Percentiles rank a stretch among this genome's conserved stretches.
Evolutionary conservation across 1,140 invertebrate species (phyloP).

Genomic region (Antheraea mylitta): DNA sequence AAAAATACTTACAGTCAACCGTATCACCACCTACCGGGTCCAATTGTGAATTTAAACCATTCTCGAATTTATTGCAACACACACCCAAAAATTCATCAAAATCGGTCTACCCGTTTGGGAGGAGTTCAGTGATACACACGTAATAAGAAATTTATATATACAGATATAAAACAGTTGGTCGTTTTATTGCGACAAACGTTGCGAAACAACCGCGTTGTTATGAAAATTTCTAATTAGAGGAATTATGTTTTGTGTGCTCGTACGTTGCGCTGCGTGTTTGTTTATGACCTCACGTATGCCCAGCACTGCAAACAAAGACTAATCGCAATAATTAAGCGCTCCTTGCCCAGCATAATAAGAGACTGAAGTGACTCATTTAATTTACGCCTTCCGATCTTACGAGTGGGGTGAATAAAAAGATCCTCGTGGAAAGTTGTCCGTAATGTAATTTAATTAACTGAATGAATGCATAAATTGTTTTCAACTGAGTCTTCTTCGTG

Average conservation of each 20-base stretch:
- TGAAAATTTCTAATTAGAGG: neutral
- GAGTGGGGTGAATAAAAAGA: slow-evolving; percentile 54
- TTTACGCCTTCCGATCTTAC: slow-evolving; percentile 60
- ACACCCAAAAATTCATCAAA: no score
- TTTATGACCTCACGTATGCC: neutral
- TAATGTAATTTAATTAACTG: slow-evolving; percentile 57
- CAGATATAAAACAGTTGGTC: no score
- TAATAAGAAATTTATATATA: no score
- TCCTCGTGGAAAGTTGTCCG: slow-evolving; percentile 42
- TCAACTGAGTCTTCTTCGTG: slow-evolving; percentile 16
- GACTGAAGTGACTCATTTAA: slow-evolving; percentile 40
- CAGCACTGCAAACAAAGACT: neutral
- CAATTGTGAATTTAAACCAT: no score
- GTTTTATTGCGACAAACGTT: no score
- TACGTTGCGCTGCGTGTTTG: neutral
- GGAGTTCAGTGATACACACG: no score
- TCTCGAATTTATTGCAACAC: no score
- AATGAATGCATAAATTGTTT: slow-evolving; percentile 52
- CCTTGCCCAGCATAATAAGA: slow-evolving; percentile 54
- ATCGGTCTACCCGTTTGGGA: no score
- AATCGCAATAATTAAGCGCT: slow-evolving; percentile 44
- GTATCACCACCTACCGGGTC: no score
- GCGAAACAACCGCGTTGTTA: neutral
- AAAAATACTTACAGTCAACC: no score
- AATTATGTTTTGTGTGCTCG: neutral